Evolutionary conservation across 2,888 invertebrate species (phyloP).

Genomic region (Chrysotoxum bicinctum): DNA sequence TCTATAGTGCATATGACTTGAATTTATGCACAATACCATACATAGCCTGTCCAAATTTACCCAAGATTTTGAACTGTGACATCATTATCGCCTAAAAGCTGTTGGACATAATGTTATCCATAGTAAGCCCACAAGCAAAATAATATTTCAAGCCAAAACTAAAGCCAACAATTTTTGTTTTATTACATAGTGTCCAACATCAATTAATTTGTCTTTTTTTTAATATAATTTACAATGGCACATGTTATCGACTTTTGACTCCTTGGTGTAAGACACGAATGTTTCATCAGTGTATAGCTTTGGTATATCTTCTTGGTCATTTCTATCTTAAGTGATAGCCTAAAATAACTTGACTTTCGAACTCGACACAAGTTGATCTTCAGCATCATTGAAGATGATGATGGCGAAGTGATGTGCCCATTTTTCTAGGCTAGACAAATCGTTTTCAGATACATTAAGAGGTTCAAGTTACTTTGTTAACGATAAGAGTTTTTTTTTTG

Average conservation of each 20-base stretch:
- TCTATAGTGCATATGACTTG: too few relatives aligned
- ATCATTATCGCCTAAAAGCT: constrained; percentile 24
- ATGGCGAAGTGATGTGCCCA: constrained; percentile 1
- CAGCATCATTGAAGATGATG: background rate
- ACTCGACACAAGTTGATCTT: constrained; percentile 33
- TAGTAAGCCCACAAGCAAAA: background rate
- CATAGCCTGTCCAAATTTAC: too few relatives aligned
- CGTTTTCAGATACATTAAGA: constrained; percentile 47
- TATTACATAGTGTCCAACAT: constrained; percentile 45
- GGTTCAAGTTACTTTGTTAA: constrained; percentile 35
- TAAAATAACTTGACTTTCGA: constrained; percentile 40
- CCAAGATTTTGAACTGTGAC: constrained; percentile 16
- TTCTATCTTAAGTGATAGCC: background rate
- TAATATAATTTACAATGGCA: background rate
- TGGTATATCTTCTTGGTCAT: background rate
- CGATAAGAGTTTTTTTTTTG: constrained; percentile 5
- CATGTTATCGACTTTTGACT: constrained; percentile 48
- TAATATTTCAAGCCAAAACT: constrained; percentile 14
- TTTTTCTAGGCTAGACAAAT: constrained; percentile 49
- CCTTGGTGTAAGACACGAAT: background rate
- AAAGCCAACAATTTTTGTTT: background rate
- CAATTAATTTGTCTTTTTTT: constrained; percentile 51
- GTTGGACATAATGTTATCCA: constrained; percentile 22
- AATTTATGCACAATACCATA: too few relatives aligned
- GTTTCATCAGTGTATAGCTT: background rate